A percentile compares a stretch with the other conserved stretches of the same genome.
Conservation (phyloP, 2,797 vertebrate genomes). For the Limosa lapponica region DNA sequence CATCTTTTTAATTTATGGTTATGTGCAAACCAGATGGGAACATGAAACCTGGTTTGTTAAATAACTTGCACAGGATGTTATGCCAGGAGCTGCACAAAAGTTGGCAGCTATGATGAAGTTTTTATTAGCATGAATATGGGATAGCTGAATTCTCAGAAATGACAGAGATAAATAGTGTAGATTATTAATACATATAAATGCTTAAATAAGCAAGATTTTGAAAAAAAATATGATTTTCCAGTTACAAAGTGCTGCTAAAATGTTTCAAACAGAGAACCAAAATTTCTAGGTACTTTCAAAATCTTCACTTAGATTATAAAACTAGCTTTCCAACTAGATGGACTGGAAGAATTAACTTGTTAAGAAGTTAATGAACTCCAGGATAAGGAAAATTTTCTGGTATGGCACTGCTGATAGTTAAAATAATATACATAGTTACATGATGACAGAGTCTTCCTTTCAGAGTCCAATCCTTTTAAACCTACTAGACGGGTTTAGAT, state of each 20-base stretch:
- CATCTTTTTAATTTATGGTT: not conserved
- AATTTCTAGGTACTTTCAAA: not conserved
- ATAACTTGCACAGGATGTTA: not conserved
- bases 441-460: not conserved
- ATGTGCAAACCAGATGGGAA: conserved; percentile 7
- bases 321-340: not conserved
- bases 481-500: not conserved
- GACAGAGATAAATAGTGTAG: not conserved
- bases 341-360: not conserved
- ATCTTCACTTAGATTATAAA: not conserved
- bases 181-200: not conserved
- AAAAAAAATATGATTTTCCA: not conserved
- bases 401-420: not conserved
- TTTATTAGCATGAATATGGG: not conserved
- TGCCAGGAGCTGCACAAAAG: not conserved
- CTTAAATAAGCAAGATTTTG: not conserved
- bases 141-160: conserved; percentile 9
- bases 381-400: not conserved
- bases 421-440: not conserved
- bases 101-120: not conserved
- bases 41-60: conserved; percentile 21
- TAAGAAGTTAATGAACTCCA: not conserved
- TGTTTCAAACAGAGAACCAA: not conserved
- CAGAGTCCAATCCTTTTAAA: not conserved
- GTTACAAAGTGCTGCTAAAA: not conserved